Base-by-base conservation (phyloP, 1,140 invertebrate species). In the Pantala flavescens region DNA sequence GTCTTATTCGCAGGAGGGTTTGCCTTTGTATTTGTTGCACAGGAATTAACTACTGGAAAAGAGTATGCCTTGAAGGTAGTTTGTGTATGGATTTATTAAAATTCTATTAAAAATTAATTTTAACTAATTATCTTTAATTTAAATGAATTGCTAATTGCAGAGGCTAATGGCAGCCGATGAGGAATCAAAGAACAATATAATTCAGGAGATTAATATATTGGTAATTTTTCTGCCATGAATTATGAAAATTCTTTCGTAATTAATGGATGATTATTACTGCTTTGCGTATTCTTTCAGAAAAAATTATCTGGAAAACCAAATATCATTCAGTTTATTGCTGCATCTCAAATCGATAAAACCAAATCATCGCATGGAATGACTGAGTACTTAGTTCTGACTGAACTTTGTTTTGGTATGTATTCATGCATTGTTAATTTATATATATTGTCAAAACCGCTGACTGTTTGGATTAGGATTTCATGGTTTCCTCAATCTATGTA, bases 1-100 rank as follows among this genome's bases (percentile, higher is more conserved):
- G 2, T 77, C 77, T 79, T 82, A 88, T 85, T 78, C 83, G 28
- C 28, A 97, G 95, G 95, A 88, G 95, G 95, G 78, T 97, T 94
- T 89, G 94, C 94, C 72, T 92, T 95, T 86, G 95, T 98, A 72
- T 98, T 93, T 87, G 90, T 94, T 76, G 95, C 93, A 77, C 93
- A 96, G 88, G 94, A 97, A 87, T 82, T 92, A 74, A 87, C 89
- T 75, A 89, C 88, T 77, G 92, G 93, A 75, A 93, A 93, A 78
- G 93, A 96, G 80, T 97, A 94, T 88, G 95, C 95, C 78, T 86
- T 97, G 76, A 95, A 95, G 84, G 89, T 90, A 79, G 81, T 24
- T 24, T 21, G 12, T 75, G 28, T 71, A 0, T 21, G n/a, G 63
- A 74, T 36, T 9, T 9, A 36, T n/a, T n/a, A n/a, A n/a, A n/a